A percentile compares a stretch with the other conserved stretches of the same genome.
Conservation (phyloP, 2,888 invertebrate genomes). For the Melolontha melolontha region DNA sequence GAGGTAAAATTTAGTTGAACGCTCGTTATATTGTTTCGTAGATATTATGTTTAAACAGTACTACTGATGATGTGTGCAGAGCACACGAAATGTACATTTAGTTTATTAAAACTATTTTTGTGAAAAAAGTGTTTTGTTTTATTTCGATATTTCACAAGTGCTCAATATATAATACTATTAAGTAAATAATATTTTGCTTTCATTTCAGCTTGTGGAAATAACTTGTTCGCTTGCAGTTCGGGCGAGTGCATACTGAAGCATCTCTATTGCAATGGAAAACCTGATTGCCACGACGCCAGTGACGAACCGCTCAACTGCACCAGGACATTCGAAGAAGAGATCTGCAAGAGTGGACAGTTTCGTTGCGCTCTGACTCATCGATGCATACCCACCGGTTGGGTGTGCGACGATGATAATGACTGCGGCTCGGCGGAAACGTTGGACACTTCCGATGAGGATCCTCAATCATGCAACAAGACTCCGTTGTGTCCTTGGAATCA, state of each 20-base stretch:
- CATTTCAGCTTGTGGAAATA: slow-evolving; percentile 59
- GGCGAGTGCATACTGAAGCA: slow-evolving; percentile 73
- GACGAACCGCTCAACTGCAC: slow-evolving; percentile 72
- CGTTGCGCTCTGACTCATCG: slow-evolving; percentile 77
- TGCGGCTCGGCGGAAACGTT: slow-evolving; percentile 71
- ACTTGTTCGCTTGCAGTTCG: slow-evolving; percentile 71
- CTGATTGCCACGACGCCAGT: slow-evolving; percentile 74
- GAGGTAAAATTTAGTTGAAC: too few relatives aligned
- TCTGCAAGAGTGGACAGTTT: slow-evolving; percentile 79
- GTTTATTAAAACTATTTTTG: too few relatives aligned
- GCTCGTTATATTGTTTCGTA: too few relatives aligned
- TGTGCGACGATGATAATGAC: slow-evolving; percentile 82
- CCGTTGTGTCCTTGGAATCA: slow-evolving; percentile 76
- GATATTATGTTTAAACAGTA: too few relatives aligned
- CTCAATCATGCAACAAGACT: slow-evolving; percentile 72
- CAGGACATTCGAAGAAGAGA: slow-evolving; percentile 54
- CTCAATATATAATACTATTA: too few relatives aligned
- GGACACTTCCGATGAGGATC: slow-evolving; percentile 79
- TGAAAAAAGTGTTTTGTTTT: too few relatives aligned
- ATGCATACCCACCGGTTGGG: slow-evolving; percentile 82
- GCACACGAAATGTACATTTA: too few relatives aligned
- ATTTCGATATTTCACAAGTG: too few relatives aligned
- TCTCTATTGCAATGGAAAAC: slow-evolving; percentile 74
- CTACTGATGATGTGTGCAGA: too few relatives aligned
- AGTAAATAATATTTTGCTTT: too few relatives aligned